phyloP scores from a whole-genome alignment of 2,113 vertebrate genomes.

The Myocastor coypus region DNA sequence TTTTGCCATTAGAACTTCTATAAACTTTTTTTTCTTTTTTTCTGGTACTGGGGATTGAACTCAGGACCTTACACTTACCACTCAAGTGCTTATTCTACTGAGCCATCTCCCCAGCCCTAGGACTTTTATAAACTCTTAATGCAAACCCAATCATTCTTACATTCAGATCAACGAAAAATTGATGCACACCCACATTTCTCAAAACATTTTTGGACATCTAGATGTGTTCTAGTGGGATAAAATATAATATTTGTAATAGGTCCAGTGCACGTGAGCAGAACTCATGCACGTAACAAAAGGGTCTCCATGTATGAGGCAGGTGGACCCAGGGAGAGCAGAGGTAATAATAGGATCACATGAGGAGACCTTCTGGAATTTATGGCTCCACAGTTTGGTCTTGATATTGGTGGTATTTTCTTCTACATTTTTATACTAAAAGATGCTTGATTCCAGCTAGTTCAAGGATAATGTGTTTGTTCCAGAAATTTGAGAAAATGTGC shows the following conservation, averaged over 20 bases:
- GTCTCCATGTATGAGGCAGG: neutral
- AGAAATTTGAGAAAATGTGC: neutral
- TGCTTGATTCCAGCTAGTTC: neutral
- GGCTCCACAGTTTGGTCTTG: neutral
- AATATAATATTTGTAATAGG: neutral
- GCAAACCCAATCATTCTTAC: neutral
- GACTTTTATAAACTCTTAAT: neutral
- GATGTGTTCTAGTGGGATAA: neutral
- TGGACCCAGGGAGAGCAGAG: neutral
- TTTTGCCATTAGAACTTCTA: neutral
- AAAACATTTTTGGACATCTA: neutral
- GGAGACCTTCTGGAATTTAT: neutral
- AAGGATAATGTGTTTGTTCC: neutral
- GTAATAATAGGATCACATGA: neutral
- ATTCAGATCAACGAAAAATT: neutral
- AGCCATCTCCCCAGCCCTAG: too few relatives aligned
- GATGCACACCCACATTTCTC: fast-evolving
- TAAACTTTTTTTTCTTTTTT: neutral
- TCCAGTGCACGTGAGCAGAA: neutral
- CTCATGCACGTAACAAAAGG: neutral
- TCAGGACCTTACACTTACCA: too few relatives aligned
- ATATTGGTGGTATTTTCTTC: neutral
- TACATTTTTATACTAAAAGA: neutral
- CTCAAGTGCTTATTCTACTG: too few relatives aligned
- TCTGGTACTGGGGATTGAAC: too few relatives aligned